A percentile compares a stretch with the other conserved stretches of the same genome.
phyloP scores from a whole-genome alignment of 2,113 vertebrate genomes.

The Neogobius melanostomus region DNA sequence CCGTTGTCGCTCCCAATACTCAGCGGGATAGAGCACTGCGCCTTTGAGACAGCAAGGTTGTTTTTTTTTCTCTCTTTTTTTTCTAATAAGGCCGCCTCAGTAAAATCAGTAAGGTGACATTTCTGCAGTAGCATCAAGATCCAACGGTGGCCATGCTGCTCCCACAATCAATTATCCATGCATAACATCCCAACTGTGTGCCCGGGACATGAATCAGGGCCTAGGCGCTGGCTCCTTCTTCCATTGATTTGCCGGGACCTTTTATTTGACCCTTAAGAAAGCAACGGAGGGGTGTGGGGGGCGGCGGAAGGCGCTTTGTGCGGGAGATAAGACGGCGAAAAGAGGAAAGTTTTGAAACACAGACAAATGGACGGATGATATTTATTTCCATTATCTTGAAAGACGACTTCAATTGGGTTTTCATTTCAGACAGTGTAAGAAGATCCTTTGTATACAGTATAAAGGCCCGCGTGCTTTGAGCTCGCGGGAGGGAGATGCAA shows the following conservation, averaged over 20 bases:
- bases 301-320: conserved; percentile 48
- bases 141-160: conserved; percentile 77
- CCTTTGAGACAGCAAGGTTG: conserved; percentile 63
- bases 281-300: not conserved
- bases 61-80: not conserved
- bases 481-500: conserved; percentile 48
- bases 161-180: conserved; percentile 84
- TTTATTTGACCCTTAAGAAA: conserved; percentile 55
- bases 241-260: conserved; percentile 64
- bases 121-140: conserved; percentile 78
- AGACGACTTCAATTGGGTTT: conserved; percentile 61
- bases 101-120: conserved; percentile 85
- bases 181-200: conserved; percentile 75
- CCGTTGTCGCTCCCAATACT: conserved; percentile 56
- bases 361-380: conserved; percentile 61
- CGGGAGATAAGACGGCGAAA: conserved; percentile 53
- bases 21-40: conserved; percentile 66
- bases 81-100: conserved; percentile 65
- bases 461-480: conserved; percentile 48
- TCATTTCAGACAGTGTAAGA: conserved; percentile 59
- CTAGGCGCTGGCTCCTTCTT: conserved; percentile 65
- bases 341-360: conserved; percentile 50
- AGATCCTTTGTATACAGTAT: conserved; percentile 56
- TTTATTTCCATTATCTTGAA: conserved; percentile 75
- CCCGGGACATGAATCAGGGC: conserved; percentile 71